Evolutionary conservation across 2,888 invertebrate species (phyloP).

Genomic region (Tetrapedia diversipes): DNA sequence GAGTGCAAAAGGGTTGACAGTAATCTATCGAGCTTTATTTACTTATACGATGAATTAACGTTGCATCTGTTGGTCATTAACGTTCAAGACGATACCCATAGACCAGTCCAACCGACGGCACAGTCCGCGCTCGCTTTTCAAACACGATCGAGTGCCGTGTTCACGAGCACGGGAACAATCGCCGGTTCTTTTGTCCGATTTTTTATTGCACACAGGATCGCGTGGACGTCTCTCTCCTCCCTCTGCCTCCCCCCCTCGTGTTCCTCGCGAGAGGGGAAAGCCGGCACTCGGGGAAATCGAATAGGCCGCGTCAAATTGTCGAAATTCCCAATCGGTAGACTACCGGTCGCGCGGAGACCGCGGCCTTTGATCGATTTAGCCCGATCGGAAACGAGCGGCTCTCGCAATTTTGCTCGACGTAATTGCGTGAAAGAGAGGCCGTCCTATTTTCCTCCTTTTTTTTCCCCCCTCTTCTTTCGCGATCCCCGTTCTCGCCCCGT

Average conservation of each 20-base stretch:
- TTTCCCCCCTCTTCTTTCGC: neutral
- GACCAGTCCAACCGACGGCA: neutral
- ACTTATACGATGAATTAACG: no score
- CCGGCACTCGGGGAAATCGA: slow-evolving; percentile 60
- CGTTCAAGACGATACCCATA: neutral
- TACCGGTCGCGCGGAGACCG: slow-evolving; percentile 56
- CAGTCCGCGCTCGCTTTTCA: slow-evolving; percentile 25
- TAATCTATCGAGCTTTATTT: no score
- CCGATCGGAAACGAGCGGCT: slow-evolving; percentile 57
- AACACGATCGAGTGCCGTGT: slow-evolving; percentile 9
- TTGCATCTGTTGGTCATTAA: no score
- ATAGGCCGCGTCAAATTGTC: slow-evolving; percentile 63
- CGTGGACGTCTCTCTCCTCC: slow-evolving; percentile 46
- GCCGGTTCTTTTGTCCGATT: slow-evolving; percentile 52
- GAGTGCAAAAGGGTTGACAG: no score
- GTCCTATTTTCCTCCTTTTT: slow-evolving; percentile 30
- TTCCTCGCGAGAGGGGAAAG: slow-evolving; percentile 31
- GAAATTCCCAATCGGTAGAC: slow-evolving; percentile 68
- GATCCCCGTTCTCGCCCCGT: neutral
- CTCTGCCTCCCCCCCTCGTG: slow-evolving; percentile 6
- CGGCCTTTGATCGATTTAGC: slow-evolving; percentile 69
- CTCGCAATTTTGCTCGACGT: slow-evolving; percentile 73
- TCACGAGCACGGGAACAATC: slow-evolving; percentile 48
- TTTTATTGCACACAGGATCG: slow-evolving; percentile 40
- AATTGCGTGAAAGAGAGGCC: slow-evolving; percentile 74